Evolutionary conservation across 2,797 vertebrate species (phyloP), one percentile per base, ranked within the genome.

Genomic region (Sciaenops ocellatus): DNA sequence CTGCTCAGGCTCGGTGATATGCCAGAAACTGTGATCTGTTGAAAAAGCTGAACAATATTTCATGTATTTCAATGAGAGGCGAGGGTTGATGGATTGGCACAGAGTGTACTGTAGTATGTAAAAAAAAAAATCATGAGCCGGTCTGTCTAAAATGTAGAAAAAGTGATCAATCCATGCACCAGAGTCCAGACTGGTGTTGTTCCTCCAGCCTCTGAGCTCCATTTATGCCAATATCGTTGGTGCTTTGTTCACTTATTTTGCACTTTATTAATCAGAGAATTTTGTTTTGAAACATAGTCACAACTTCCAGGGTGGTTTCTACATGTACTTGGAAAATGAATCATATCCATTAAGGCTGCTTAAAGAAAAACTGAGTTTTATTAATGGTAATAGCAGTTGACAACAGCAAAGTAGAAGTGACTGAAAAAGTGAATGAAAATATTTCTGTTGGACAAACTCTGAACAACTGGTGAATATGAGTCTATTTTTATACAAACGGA

Each of bases 11-110:
- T 77, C 55, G 18, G 34, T 61, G 65, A 77, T 78, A 67, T 5
- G 28, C 56, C 78, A 57, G 28, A 80, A 74, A 74, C 62, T 86
- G 78, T 73, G 57, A 80, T 73, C 42, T 65, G 57, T 38, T 9
- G 16, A 28, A 74, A 83, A 30, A 48, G 6, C 16, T 24, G 28
- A 64, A 62, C 70, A 74, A 76, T 83, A 72, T 82, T 30, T 54
- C 67, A 9, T 66, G 72, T 78, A 65, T 83, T 87, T 79, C 60
- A 82, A 47, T 80, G 78, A 86, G 61, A 78, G 82, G 51, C 26
- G 18, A 68, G 82, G 70, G 78, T 38, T 38, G 34, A 38, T 2
- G 34, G 8, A 2, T 86, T 44, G 60, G 44, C 62, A 73, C 26
- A 20, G 76, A 59, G 65, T 8, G 64, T 48, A 7, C 50, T 26